phyloP scores from a whole-genome alignment of 2,113 vertebrate genomes.

The Geothlypis trichas region DNA sequence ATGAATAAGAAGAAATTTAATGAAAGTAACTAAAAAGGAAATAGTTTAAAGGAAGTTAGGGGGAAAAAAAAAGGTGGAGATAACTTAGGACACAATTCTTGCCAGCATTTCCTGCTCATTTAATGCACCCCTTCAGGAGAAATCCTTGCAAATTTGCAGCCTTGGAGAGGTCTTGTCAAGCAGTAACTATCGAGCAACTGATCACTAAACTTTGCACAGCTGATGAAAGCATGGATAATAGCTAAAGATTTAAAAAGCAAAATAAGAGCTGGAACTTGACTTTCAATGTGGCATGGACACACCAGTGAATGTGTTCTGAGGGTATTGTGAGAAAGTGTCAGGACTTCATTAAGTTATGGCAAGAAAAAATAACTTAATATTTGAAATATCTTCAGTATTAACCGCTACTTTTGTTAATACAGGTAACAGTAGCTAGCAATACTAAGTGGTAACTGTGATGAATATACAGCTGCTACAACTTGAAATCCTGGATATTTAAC shows the following conservation, averaged over 20 bases:
- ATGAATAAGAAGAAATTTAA: constrained; percentile 9
- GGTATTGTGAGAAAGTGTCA: neutral
- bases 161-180: neutral
- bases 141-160: neutral
- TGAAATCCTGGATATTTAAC: neutral
- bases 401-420: neutral
- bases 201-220: neutral
- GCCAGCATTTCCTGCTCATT: neutral
- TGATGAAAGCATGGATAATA: neutral
- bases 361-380: neutral
- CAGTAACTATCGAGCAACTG: neutral
- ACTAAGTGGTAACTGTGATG: neutral
- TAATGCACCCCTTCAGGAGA: neutral
- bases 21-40: neutral
- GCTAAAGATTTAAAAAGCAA: neutral
- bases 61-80: accelerated
- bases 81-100: neutral
- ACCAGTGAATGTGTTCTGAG: neutral
- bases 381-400: neutral
- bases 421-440: neutral
- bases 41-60: neutral
- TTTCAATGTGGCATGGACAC: accelerated
- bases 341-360: neutral
- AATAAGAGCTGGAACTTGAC: neutral
- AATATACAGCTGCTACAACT: neutral